Base-by-base conservation (phyloP, 2,888 invertebrate genomes). In the Tetropium fuscum region DNA sequence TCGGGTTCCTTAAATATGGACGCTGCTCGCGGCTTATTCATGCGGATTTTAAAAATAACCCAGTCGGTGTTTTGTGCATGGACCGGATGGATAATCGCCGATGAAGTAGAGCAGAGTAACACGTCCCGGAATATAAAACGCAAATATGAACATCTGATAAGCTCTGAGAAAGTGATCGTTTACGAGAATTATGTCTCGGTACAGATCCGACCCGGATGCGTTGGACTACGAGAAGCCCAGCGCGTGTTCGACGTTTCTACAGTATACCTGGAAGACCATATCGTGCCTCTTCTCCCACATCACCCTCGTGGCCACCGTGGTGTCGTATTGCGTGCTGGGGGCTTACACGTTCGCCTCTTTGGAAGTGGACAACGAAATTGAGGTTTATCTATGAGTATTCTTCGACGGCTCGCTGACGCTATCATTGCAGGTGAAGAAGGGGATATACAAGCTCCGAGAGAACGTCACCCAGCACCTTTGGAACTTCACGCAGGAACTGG, bases 231-330 rank as follows among this genome's bases (percentile, higher is more conserved):
- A 74, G 48, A 72, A 73, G 44, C 82, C 82, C 3, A 83, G 81
- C 61, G 79, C 80, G 53, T 85, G 85, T 71, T 77, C 82, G 8
- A 82, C 86, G 80, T 86, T 90, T 72, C 80, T 89, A 68, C 87
- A 87, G 79, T 90, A 89, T 82, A 87, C 90, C 38, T 92, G 93
- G 89, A 90, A 91, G 82, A 87, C 93, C 38, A 87, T 91, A 78
- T 91, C 93, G 53, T 95, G 94, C 82, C 86, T 95, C 70, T 91
- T 95, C 78, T 93, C 94, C 0, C 95, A 95, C 84, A 90, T 95
- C 74, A 90, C 93, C 72, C 87, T 95, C 74, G 90, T 95, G 72
- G 90, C 93, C 60, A 84, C 95, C 78, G 95, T 96, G 69, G 93
- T 95, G 63, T 90, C 92, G 20, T 96, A 96, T 83, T 95, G 95